phyloP scores from a whole-genome alignment of 2,797 vertebrate genomes.

The Tympanoctomys barrerae region DNA sequence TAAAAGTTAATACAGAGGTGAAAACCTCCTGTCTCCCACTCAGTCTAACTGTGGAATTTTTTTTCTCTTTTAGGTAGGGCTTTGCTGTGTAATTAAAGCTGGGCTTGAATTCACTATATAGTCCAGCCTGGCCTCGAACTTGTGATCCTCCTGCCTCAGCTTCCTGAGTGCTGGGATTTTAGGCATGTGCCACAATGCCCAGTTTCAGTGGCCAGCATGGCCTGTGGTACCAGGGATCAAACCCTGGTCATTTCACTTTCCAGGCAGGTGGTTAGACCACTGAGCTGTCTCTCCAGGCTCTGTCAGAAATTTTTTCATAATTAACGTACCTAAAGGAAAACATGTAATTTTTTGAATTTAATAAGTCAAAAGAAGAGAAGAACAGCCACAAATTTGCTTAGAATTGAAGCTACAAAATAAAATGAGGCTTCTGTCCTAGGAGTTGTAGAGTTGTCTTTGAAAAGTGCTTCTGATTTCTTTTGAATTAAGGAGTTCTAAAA shows the following conservation, averaged over 20 bases:
- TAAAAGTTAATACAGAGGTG: constrained; percentile 82
- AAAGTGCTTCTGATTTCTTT: constrained; percentile 41
- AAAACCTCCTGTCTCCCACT: constrained; percentile 88
- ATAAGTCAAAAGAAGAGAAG: neutral
- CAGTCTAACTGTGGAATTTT: constrained; percentile 87
- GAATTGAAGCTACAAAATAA: neutral
- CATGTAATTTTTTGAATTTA: neutral
- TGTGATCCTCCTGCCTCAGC: too few species aligned
- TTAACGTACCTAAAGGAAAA: constrained; percentile 32
- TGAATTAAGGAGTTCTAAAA: neutral
- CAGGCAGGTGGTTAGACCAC: too few species aligned
- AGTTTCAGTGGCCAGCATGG: too few species aligned
- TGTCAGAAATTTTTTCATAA: neutral
- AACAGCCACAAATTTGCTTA: constrained; percentile 5
- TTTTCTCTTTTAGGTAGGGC: too few species aligned
- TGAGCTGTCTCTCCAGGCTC: too few species aligned
- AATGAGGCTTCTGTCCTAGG: neutral
- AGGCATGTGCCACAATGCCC: too few species aligned
- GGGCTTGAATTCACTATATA: too few species aligned
- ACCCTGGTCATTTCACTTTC: too few species aligned
- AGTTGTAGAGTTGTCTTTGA: constrained; percentile 37
- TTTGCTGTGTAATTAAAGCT: too few species aligned
- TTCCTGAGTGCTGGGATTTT: too few species aligned
- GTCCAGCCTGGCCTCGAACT: too few species aligned
- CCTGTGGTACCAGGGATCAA: neutral